phyloP scores from a whole-genome alignment of 2,888 invertebrate genomes.

The Agriopis leucophaearia region DNA sequence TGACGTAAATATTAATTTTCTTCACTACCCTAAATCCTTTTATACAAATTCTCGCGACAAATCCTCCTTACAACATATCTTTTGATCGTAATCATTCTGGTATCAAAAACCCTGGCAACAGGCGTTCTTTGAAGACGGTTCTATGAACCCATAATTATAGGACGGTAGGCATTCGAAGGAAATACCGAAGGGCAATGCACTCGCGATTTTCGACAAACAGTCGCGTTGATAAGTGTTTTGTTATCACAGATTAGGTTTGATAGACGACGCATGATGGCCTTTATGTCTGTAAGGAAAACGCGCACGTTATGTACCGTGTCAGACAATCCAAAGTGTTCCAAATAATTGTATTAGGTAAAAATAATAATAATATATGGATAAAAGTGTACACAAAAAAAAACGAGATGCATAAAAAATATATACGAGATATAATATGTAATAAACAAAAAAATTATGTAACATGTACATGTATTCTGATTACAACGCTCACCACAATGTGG shows the following conservation, averaged over 20 bases:
- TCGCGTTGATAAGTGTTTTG: conserved; percentile 1
- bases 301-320: no score
- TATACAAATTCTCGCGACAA: neutral
- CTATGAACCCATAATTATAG: conserved; percentile 6
- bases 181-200: conserved; percentile 13
- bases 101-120: neutral
- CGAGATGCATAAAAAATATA: no score
- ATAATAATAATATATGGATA: no score
- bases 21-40: neutral
- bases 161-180: conserved; percentile 4
- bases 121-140: conserved; percentile 1
- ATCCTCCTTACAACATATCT: neutral
- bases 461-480: no score
- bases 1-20: neutral
- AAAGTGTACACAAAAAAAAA: no score
- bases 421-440: no score
- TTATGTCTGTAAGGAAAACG: no score
- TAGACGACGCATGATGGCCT: neutral
- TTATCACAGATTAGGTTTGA: neutral
- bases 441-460: no score
- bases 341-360: no score
- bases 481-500: no score
- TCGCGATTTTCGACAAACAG: conserved; percentile 6
- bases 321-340: no score
- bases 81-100: conserved; percentile 14